Evolutionary conservation across 2,113 vertebrate genomes (phyloP).

Genomic region (Carettochelys insculpta): DNA sequence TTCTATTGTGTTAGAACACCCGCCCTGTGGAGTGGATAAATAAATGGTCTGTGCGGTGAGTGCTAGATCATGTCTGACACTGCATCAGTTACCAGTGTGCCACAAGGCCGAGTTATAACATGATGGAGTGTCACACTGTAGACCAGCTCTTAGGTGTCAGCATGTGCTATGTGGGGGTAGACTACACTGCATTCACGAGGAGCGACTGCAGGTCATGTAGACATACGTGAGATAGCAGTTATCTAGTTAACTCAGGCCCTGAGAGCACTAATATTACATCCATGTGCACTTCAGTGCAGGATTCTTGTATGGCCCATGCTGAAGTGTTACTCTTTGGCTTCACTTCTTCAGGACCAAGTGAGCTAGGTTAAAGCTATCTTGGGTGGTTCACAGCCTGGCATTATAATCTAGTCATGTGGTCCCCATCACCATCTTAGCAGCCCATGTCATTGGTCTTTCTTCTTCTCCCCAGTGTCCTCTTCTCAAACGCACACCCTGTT

Average conservation of each 20-base stretch:
- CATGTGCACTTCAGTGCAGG: neutral
- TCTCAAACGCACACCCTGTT: neutral
- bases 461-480: neutral
- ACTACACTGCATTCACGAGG: neutral
- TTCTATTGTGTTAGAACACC: neutral
- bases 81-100: neutral
- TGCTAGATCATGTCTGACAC: neutral
- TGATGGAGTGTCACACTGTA: neutral
- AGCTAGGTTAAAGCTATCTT: neutral
- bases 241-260: neutral
- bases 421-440: neutral
- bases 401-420: neutral
- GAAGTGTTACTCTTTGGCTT: neutral
- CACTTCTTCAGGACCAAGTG: neutral
- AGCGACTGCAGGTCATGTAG: neutral
- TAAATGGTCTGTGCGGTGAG: neutral
- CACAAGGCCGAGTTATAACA: neutral
- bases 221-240: neutral
- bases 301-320: neutral
- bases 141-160: neutral
- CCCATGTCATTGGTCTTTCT: neutral
- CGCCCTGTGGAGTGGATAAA: neutral
- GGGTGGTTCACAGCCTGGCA: neutral
- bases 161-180: neutral
- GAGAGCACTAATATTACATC: neutral